A percentile compares a stretch with the other conserved stretches of the same genome.
Conservation (phyloP, 2,888 invertebrate species). For the Archips xylosteana region DNA sequence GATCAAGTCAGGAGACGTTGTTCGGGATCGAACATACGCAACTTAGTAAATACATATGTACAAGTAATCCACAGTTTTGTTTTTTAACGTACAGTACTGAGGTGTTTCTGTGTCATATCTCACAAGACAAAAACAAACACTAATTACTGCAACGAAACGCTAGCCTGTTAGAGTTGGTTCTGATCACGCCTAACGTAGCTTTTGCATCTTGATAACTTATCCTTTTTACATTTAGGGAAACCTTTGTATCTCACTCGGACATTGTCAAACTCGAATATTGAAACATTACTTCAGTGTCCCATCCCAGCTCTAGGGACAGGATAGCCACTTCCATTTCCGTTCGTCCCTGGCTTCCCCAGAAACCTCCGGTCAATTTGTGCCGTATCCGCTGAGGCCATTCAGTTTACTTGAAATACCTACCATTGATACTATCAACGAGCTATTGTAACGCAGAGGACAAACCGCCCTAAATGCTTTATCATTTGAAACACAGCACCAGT, state of each 20-base stretch:
- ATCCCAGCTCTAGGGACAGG: not conserved
- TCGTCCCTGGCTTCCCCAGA: conserved; percentile 2
- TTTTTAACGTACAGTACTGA: too few species aligned
- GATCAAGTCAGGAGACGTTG: too few species aligned
- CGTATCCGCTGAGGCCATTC: not conserved
- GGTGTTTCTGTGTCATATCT: too few species aligned
- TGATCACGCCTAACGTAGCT: too few species aligned
- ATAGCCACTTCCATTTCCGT: conserved; percentile 12
- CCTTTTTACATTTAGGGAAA: conserved; percentile 5
- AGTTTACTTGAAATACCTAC: not conserved
- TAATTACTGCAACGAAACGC: too few species aligned
- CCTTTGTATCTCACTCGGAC: not conserved
- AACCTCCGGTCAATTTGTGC: conserved; percentile 9
- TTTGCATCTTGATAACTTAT: conserved; percentile 12
- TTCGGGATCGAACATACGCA: too few species aligned
- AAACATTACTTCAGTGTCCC: not conserved
- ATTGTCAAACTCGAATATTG: not conserved
- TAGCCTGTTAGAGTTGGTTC: too few species aligned
- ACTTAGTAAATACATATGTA: too few species aligned
- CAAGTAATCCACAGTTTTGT: too few species aligned
- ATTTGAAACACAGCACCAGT: not conserved
- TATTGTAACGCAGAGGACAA: not conserved
- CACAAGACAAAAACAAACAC: too few species aligned
- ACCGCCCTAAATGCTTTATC: not conserved
- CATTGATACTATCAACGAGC: conserved; percentile 4